These are phyloP conservation scores for Gorsachius magnificus DNA, from an alignment of 2,797 vertebrate species.

Conservation along the genomic window DNA sequence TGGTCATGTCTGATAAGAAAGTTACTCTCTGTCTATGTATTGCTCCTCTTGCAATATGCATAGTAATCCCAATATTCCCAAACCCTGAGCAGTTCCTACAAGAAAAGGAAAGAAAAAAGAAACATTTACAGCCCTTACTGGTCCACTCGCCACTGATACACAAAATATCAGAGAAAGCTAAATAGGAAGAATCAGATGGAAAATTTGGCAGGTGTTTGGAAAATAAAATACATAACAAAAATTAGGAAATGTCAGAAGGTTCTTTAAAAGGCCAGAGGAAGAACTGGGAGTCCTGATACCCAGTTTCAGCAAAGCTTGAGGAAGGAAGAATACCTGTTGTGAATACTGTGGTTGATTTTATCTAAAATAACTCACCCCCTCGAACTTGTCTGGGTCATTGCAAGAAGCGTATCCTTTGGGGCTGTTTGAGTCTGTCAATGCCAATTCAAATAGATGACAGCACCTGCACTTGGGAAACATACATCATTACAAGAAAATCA, in stretches of 20 bases:
- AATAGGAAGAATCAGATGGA: not conserved
- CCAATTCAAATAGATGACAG: constrained; percentile 7
- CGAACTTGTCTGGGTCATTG: not conserved
- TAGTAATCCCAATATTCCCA: not conserved
- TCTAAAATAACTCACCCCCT: not conserved
- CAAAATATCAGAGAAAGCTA: not conserved
- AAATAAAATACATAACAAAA: not conserved
- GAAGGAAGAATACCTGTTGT: not conserved
- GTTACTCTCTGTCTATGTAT: not conserved
- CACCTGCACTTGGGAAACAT: constrained; percentile 6
- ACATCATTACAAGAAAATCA: not conserved
- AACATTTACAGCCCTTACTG: not conserved
- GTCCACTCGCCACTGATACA: not conserved
- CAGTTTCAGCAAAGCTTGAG: not conserved
- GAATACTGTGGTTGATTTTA: not conserved
- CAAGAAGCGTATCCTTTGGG: not conserved
- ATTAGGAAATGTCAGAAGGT: not conserved
- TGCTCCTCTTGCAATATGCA: not conserved
- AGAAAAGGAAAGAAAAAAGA: not conserved
- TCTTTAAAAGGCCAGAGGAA: not conserved
- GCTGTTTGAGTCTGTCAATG: not conserved
- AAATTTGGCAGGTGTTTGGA: not conserved
- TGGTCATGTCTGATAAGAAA: not conserved
- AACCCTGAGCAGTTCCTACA: not conserved
- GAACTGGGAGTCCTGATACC: not conserved